Evolutionary conservation across 2,888 invertebrate species (phyloP).

Genomic region (Acleris laterana): DNA sequence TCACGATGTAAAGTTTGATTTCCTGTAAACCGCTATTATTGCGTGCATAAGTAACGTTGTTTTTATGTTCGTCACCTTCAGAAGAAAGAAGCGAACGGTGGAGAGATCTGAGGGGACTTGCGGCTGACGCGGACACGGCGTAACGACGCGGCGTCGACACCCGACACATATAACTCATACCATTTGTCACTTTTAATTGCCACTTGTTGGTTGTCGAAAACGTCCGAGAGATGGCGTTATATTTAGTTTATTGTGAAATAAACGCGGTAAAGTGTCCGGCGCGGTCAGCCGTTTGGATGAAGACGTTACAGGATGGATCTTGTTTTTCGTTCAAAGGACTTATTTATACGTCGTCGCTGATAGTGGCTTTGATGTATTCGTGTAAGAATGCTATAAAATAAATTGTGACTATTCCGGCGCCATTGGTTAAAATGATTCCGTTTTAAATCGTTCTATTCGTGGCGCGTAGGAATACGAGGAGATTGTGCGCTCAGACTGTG

Average conservation of each 20-base stretch:
- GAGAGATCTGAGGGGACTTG: slow-evolving; percentile 64
- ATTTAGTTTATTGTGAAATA: slow-evolving; percentile 80
- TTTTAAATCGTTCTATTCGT: slow-evolving; percentile 34
- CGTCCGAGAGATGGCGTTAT: slow-evolving; percentile 69
- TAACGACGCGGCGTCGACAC: slow-evolving; percentile 57
- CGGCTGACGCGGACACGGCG: slow-evolving; percentile 51
- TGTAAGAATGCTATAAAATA: slow-evolving; percentile 54
- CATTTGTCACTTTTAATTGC: slow-evolving; percentile 85
- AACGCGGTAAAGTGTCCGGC: slow-evolving; percentile 51
- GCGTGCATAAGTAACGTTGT: slow-evolving; percentile 13
- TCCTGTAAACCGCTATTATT: slow-evolving; percentile 33
- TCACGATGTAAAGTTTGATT: slow-evolving; percentile 41
- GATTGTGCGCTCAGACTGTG: not conserved
- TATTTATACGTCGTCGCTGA: slow-evolving; percentile 59
- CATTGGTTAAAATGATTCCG: slow-evolving; percentile 7
- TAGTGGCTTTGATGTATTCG: slow-evolving; percentile 56
- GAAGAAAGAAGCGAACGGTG: slow-evolving; percentile 55
- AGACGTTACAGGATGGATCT: slow-evolving; percentile 63
- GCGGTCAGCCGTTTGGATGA: slow-evolving; percentile 49
- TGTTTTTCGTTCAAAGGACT: slow-evolving; percentile 62
- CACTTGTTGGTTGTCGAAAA: slow-evolving; percentile 77
- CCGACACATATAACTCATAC: slow-evolving; percentile 64
- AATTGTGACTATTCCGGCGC: slow-evolving; percentile 48
- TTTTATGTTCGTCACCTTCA: slow-evolving; percentile 17
- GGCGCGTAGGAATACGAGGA: not conserved